phyloP scores from a whole-genome alignment of 1,140 invertebrate genomes.

The Oreohelix idahoensis region DNA sequence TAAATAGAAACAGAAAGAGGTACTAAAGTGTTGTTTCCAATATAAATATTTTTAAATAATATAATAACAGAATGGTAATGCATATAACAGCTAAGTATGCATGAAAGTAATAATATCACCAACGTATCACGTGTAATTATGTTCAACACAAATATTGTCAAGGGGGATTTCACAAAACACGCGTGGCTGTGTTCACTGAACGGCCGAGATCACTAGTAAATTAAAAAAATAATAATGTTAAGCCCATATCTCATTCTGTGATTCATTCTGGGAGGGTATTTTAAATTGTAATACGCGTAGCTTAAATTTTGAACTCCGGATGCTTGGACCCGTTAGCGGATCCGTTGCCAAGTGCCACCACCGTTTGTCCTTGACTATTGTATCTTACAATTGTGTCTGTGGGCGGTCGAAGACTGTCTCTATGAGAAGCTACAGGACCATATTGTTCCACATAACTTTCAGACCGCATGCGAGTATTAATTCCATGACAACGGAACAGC shows the following conservation, averaged over 20 bases:
- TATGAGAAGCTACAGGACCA: slow-evolving; percentile 62
- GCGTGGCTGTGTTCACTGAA: not conserved
- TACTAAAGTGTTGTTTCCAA: too few species aligned
- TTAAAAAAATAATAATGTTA: not conserved
- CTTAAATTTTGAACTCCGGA: slow-evolving; percentile 49
- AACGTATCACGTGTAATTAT: not conserved
- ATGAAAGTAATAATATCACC: not conserved
- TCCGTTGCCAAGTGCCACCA: slow-evolving; percentile 66
- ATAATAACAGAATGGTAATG: not conserved
- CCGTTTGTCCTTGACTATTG: slow-evolving; percentile 68
- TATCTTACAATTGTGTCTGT: slow-evolving; percentile 66
- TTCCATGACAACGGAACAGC: slow-evolving; percentile 73
- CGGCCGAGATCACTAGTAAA: not conserved
- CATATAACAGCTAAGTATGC: not conserved
- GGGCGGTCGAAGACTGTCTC: slow-evolving; percentile 64
- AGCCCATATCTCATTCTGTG: not conserved
- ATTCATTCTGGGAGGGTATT: not conserved
- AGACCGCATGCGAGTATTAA: slow-evolving; percentile 73
- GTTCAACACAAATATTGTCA: not conserved
- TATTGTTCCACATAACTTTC: slow-evolving; percentile 74
- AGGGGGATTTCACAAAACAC: not conserved
- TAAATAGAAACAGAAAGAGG: too few species aligned
- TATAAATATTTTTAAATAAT: too few species aligned
- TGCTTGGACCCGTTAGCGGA: slow-evolving; percentile 50
- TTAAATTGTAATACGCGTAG: not conserved